Base-by-base conservation (phyloP, 2,888 invertebrate genomes). In the Drosophila affinis region DNA sequence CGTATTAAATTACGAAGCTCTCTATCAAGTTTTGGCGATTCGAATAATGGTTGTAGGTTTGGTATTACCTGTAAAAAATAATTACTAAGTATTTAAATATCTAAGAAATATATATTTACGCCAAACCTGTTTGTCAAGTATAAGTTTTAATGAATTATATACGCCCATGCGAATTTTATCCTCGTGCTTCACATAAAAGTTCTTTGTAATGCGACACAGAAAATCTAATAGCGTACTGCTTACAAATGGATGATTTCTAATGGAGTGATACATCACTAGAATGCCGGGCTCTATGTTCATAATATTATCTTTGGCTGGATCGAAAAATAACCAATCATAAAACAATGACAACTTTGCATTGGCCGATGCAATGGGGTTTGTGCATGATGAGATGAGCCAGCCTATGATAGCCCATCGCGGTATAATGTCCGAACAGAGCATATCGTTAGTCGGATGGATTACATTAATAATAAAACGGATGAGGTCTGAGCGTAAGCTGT, bases 1-100 rank as follows among this genome's bases (percentile, higher is more conserved):
- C 96, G 94, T 47, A 99, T 96, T 92, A 98, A 95, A 72, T 94
- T 94, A 72, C 94, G 92, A 62, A 95, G 90, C 77, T 95, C 95
- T 75, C 93, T 92, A 90, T 95, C 95, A 68, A 95, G 89, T 84
- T 95, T 95, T 7, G 94, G 93, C 91, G 94, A 81, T 92, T 92
- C 89, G 93, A 93, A 84, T 63, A 94, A 91, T 9, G 95, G 94
- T 89, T 94, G 94, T 81, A 95, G 94, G 89, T 95, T 94, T 87
- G 94, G 93, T 92, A 95, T 94, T 79, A 92, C 92, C 92, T 92
- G 58, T 24, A 76, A 72, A 46, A 56, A 51, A n/a, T 5, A 58
- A 58, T 47, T 18, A 54, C 14, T 29, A 63, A 59, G 39, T 46
- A n/a, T 59, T 21, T 47, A 3, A 21, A 56, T 9, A 18, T 29